A percentile compares a stretch with the other conserved stretches of the same genome.
Evolutionary conservation across 2,113 vertebrate species (phyloP).

Genomic region (Merops nubicus): DNA sequence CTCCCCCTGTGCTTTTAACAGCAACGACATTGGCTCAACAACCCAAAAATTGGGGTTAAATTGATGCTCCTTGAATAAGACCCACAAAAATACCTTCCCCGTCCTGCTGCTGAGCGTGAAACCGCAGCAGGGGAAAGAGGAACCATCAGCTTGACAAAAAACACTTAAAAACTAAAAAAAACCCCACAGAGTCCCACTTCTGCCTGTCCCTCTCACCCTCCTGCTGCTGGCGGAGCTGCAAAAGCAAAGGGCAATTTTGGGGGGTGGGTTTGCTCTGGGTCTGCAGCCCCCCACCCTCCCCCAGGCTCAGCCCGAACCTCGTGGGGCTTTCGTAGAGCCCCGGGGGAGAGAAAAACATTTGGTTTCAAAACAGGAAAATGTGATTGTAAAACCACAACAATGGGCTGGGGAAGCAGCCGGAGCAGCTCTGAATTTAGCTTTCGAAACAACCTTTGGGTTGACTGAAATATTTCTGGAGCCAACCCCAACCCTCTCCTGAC

Average conservation of each 20-base stretch:
- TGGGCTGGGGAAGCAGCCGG: constrained; percentile 51
- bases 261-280: background rate
- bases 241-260: too few relatives aligned
- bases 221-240: too few relatives aligned
- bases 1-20: background rate
- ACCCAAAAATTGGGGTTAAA: background rate
- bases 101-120: background rate
- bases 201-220: background rate
- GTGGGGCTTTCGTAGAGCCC: background rate
- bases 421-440: background rate
- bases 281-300: too few relatives aligned
- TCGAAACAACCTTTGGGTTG: background rate
- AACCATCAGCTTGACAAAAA: background rate
- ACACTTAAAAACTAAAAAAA: background rate
- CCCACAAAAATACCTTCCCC: background rate
- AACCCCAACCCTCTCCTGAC: background rate
- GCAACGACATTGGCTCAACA: background rate
- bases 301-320: fast-evolving
- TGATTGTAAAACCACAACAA: constrained; percentile 74
- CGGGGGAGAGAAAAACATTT: constrained; percentile 34
- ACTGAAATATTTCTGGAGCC: background rate
- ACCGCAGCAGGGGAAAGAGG: background rate
- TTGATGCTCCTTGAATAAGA: background rate
- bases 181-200: background rate
- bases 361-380: constrained; percentile 71